Conservation (phyloP, 2,888 invertebrate species). For the Lobophora halterata region DNA sequence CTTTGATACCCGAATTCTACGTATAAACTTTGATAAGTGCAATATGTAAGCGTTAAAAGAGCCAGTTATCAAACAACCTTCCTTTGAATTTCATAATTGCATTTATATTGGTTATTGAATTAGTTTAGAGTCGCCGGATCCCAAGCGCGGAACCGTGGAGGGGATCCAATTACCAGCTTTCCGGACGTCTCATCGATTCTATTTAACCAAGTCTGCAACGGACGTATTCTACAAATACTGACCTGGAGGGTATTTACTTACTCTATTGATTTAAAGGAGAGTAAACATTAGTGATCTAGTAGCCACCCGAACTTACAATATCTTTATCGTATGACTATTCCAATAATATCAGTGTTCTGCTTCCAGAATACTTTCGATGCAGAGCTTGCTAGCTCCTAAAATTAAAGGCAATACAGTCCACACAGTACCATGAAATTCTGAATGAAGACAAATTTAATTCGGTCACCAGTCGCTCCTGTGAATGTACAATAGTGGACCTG, state of each 20-base stretch:
- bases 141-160: constrained; percentile 1
- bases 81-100: constrained; percentile 6
- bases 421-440: constrained; percentile 17
- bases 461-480: constrained; percentile 16
- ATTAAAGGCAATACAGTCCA: too few relatives aligned
- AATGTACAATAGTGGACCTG: constrained; percentile 31
- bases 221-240: not conserved
- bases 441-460: constrained; percentile 22
- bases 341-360: too few relatives aligned
- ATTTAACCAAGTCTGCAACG: constrained; percentile 2
- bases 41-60: constrained; percentile 1
- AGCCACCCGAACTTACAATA: too few relatives aligned
- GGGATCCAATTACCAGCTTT: constrained; percentile 6
- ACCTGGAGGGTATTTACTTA: too few relatives aligned
- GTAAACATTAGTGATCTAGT: too few relatives aligned
- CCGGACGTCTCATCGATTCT: constrained; percentile 5
- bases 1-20: too few relatives aligned
- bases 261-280: too few relatives aligned
- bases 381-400: too few relatives aligned
- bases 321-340: too few relatives aligned
- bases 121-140: constrained; percentile 6
- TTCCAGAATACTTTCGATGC: too few relatives aligned
- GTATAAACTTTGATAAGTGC: too few relatives aligned
- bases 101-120: constrained; percentile 7
- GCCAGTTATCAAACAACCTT: not conserved